These are phyloP conservation scores for Trachelipus rathkii DNA, from an alignment of 1,140 invertebrate genomes.

Conservation along the genomic window DNA sequence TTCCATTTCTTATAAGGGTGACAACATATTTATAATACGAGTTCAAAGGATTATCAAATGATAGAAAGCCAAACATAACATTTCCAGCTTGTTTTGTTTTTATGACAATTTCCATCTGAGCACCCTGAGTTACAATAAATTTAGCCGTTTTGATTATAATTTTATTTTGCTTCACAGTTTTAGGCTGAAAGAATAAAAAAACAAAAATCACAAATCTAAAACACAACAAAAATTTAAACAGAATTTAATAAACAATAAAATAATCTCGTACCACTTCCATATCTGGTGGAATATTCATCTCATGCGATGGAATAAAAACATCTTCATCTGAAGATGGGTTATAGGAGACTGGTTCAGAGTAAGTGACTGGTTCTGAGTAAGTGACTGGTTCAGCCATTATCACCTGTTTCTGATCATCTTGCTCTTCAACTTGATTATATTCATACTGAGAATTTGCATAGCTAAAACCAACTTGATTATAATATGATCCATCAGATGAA, in stretches of 20 bases:
- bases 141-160: slow-evolving; percentile 95
- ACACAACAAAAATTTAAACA: no score
- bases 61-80: slow-evolving; percentile 87
- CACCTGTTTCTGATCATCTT: neutral
- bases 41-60: slow-evolving; percentile 76
- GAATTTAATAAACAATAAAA: no score
- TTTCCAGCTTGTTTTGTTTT: slow-evolving; percentile 95
- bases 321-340: slow-evolving; percentile 62
- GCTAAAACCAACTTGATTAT: slow-evolving; percentile 73
- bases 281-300: slow-evolving; percentile 67
- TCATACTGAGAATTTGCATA: slow-evolving; percentile 49
- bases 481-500: slow-evolving; percentile 59
- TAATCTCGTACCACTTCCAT: slow-evolving; percentile 63
- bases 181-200: slow-evolving; percentile 67
- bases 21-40: slow-evolving; percentile 85
- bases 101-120: slow-evolving; percentile 96
- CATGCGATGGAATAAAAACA: slow-evolving; percentile 63
- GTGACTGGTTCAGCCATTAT: neutral
- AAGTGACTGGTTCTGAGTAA: neutral
- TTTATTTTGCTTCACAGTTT: slow-evolving; percentile 81
- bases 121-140: slow-evolving; percentile 87
- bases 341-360: slow-evolving; percentile 24
- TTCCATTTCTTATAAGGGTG: slow-evolving; percentile 72
- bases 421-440: slow-evolving; percentile 37
- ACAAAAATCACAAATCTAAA: neutral